Evolutionary conservation across 64 coral and sea anemone genomes (phyloP).

Genomic region (Pocillopora damicornis): DNA sequence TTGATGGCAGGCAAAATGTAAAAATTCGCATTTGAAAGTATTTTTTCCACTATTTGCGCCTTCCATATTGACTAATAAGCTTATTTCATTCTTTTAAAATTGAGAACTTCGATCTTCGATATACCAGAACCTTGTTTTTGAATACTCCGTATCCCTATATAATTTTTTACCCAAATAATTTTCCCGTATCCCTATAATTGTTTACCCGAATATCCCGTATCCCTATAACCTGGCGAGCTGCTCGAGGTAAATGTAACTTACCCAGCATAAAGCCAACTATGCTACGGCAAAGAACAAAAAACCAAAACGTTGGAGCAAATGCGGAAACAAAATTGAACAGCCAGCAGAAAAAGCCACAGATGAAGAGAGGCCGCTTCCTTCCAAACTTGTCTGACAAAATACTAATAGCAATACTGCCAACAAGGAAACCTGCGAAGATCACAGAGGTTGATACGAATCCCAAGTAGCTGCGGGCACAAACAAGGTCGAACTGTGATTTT

Average conservation of each 20-base stretch:
- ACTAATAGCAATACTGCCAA: neutral
- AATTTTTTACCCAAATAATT: too few species aligned
- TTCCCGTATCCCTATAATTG: too few species aligned
- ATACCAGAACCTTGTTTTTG: too few species aligned
- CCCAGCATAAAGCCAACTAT: conserved; percentile 42
- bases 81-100: too few species aligned
- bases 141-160: too few species aligned
- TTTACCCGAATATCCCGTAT: too few species aligned
- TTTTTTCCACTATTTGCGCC: too few species aligned
- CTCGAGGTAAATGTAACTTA: neutral
- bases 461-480: conserved; percentile 21
- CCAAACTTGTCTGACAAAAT: conserved; percentile 49
- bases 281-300: conserved; percentile 43
- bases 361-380: conserved; percentile 27
- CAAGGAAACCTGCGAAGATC: conserved; percentile 31
- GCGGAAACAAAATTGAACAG: conserved; percentile 32
- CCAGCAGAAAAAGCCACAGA: conserved; percentile 11
- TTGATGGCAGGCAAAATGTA: too few species aligned
- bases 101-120: too few species aligned
- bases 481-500: conserved; percentile 41
- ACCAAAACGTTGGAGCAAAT: conserved; percentile 38
- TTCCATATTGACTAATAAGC: too few species aligned
- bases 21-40: too few species aligned
- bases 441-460: conserved; percentile 31
- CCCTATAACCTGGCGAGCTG: neutral